Percentiles rank a stretch among this genome's conserved stretches.
These are phyloP conservation scores for Sebastes iracundus DNA, from an alignment of 2,797 vertebrate genomes.

Conservation along the genomic window DNA sequence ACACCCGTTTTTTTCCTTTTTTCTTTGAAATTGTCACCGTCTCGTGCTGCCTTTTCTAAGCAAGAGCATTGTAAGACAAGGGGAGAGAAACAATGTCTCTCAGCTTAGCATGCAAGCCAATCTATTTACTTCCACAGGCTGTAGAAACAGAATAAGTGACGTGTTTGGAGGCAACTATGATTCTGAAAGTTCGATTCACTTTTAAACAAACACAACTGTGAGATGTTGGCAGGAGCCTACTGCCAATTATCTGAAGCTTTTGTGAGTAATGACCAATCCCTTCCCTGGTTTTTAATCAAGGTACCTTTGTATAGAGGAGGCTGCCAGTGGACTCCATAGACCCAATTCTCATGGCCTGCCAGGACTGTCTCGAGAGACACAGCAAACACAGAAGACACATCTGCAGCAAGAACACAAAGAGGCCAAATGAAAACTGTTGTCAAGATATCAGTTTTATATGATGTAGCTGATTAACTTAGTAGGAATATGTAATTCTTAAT, in stretches of 20 bases:
- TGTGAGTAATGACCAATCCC: neutral
- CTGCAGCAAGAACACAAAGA: conserved; percentile 42
- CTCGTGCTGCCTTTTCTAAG: conserved; percentile 14
- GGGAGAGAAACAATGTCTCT: neutral
- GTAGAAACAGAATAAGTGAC: neutral
- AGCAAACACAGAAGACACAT: conserved; percentile 77
- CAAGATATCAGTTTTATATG: neutral
- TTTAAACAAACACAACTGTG: neutral
- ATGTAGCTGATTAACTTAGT: neutral
- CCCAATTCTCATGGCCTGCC: conserved; percentile 96
- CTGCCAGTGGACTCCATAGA: conserved; percentile 96
- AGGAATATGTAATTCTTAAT: neutral
- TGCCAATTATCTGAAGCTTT: neutral
- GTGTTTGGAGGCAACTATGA: neutral
- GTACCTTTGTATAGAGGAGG: conserved; percentile 88
- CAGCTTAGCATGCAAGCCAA: neutral
- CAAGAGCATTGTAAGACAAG: conserved; percentile 2
- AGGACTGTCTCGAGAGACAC: conserved; percentile 92
- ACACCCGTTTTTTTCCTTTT: neutral
- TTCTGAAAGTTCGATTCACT: neutral
- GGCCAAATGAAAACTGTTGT: neutral
- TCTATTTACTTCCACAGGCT: neutral
- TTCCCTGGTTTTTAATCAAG: neutral
- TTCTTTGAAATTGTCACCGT: neutral
- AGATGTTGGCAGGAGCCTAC: neutral